Conservation (phyloP, 2,888 invertebrate genomes). For the Epiperipatus broadwayi region DNA sequence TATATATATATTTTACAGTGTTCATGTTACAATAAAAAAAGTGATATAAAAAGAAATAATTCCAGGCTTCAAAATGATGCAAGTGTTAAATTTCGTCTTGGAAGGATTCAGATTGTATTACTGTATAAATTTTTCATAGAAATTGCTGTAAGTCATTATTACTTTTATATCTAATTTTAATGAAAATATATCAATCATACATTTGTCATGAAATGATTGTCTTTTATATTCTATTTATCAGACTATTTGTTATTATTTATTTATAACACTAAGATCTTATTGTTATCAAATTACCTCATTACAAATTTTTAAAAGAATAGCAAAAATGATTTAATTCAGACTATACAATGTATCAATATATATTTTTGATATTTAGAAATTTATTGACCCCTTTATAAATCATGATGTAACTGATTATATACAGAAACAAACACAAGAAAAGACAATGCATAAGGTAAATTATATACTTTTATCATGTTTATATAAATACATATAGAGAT, state of each 20-base stretch:
- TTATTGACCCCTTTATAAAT: slow-evolving; percentile 28
- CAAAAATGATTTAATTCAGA: no score
- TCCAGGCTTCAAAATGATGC: slow-evolving; percentile 50
- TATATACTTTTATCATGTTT: neutral
- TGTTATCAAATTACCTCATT: no score
- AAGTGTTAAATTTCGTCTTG: slow-evolving; percentile 45
- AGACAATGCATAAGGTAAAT: slow-evolving; percentile 17
- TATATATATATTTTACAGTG: slow-evolving; percentile 43
- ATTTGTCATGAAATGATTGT: no score
- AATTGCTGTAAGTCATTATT: no score
- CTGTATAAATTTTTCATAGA: slow-evolving; percentile 33
- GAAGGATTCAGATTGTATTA: slow-evolving; percentile 48
- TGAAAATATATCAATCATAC: no score
- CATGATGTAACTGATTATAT: slow-evolving; percentile 22
- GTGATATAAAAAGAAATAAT: slow-evolving; percentile 33
- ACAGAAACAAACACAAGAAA: slow-evolving; percentile 17
- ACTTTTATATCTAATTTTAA: no score
- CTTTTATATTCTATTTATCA: no score
- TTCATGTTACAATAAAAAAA: slow-evolving; percentile 35
- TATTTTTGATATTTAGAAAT: no score
- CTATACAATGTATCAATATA: no score
- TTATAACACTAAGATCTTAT: no score
- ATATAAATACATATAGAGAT: neutral
- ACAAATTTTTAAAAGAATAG: no score
- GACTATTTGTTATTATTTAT: no score